Percentiles rank a stretch among this genome's conserved stretches.
Evolutionary conservation across 2,797 vertebrate genomes (phyloP).

Genomic region (Mormyrus proboscirostris): DNA sequence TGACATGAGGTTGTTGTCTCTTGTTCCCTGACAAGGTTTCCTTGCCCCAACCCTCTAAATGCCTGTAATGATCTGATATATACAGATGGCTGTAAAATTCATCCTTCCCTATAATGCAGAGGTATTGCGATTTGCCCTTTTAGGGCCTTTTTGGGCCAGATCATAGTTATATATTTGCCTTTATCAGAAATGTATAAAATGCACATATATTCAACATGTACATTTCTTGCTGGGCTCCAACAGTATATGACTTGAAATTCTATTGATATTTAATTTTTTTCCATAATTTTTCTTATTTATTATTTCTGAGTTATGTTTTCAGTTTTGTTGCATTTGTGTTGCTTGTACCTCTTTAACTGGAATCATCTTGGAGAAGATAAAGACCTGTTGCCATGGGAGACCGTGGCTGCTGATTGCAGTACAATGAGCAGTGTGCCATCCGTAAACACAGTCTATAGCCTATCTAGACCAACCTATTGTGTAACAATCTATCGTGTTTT

Average conservation of each 20-base stretch:
- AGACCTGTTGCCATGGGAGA: constrained; percentile 16
- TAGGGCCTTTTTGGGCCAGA: not conserved
- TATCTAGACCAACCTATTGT: not conserved
- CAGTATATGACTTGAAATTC: not conserved
- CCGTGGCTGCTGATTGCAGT: not conserved
- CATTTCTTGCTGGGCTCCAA: not conserved
- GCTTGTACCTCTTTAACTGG: not conserved
- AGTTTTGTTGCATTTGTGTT: not conserved
- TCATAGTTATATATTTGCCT: not conserved
- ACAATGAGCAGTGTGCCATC: not conserved
- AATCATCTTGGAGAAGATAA: not conserved
- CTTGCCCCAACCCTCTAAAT: not conserved
- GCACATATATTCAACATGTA: not conserved
- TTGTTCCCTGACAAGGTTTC: not conserved
- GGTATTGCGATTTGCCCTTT: not conserved
- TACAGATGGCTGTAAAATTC: not conserved
- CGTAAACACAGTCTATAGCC: not conserved
- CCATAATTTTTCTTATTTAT: not conserved
- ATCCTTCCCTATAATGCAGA: not conserved
- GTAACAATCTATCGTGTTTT: not conserved
- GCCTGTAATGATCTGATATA: not conserved
- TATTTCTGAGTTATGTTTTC: not conserved
- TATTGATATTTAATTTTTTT: not conserved
- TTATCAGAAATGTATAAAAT: not conserved
- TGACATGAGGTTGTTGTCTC: not conserved